Conservation (phyloP, 2,797 vertebrate genomes). For the Lacerta agilis region DNA sequence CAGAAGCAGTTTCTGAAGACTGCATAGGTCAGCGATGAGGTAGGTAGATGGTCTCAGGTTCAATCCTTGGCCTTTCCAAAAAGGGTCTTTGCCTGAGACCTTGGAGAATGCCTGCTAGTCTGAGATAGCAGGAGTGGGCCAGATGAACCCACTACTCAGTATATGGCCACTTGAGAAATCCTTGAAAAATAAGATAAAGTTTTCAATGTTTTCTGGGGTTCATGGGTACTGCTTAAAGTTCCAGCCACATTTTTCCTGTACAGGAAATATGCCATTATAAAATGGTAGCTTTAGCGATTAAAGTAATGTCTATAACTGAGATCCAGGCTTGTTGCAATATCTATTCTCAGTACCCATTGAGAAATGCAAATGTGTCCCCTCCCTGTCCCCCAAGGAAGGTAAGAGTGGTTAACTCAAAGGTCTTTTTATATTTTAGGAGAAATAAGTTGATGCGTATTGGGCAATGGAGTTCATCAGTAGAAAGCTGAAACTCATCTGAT, state of each 20-base stretch:
- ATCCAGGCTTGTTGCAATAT: neutral
- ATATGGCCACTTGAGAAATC: no score
- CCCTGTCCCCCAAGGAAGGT: neutral
- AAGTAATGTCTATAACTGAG: neutral
- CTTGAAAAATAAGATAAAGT: no score
- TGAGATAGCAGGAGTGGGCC: no score
- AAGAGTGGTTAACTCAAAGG: constrained; percentile 15
- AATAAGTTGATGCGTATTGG: constrained; percentile 10
- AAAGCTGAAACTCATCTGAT: constrained; percentile 31
- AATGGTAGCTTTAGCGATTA: neutral
- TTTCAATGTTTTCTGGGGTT: neutral
- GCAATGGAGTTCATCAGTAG: constrained; percentile 28
- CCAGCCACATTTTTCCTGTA: no score
- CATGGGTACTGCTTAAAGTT: neutral
- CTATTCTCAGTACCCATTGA: neutral
- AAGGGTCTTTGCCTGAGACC: neutral
- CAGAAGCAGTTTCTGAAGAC: neutral
- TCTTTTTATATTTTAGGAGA: neutral
- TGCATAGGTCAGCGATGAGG: neutral
- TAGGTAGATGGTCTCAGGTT: neutral
- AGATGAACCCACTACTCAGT: no score
- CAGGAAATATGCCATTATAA: neutral
- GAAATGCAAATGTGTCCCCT: neutral
- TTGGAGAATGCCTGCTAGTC: no score
- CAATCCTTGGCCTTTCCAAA: neutral